Evolutionary conservation across 2,797 vertebrate genomes (phyloP).

Genomic region (Acestrorhynchus altus): DNA sequence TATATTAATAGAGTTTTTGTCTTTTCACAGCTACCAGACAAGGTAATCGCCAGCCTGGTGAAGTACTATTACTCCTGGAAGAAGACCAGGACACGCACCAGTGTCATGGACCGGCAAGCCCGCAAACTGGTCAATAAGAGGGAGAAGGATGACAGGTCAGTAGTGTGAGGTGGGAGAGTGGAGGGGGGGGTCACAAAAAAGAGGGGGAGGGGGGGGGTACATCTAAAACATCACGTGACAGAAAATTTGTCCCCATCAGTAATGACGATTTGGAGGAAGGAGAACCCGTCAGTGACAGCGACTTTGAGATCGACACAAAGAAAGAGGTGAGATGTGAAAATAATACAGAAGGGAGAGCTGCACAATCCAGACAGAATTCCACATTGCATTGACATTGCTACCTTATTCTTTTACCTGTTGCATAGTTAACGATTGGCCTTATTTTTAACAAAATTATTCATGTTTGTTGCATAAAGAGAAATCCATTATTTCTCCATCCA

Average conservation of each 20-base stretch:
- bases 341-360: neutral
- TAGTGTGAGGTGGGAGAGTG: neutral
- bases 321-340: constrained; percentile 80
- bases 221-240: neutral
- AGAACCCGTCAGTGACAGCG: constrained; percentile 80
- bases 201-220: neutral
- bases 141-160: constrained; percentile 88
- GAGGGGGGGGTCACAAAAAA: neutral
- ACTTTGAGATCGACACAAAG: constrained; percentile 82
- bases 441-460: no score
- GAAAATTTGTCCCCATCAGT: constrained; percentile 57
- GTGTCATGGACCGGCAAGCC: constrained; percentile 93
- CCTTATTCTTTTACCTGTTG: no score
- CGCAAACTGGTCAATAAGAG: constrained; percentile 85
- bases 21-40: constrained; percentile 86
- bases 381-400: no score
- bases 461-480: no score
- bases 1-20: neutral
- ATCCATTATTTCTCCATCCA: no score
- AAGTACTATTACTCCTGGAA: constrained; percentile 96
- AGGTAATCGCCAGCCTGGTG: constrained; percentile 89
- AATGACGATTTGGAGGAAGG: constrained; percentile 84
- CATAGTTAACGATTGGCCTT: no score
- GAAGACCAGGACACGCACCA: constrained; percentile 90
- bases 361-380: neutral